phyloP scores from a whole-genome alignment of 2,113 vertebrate genomes.

The Zeus faber region DNA sequence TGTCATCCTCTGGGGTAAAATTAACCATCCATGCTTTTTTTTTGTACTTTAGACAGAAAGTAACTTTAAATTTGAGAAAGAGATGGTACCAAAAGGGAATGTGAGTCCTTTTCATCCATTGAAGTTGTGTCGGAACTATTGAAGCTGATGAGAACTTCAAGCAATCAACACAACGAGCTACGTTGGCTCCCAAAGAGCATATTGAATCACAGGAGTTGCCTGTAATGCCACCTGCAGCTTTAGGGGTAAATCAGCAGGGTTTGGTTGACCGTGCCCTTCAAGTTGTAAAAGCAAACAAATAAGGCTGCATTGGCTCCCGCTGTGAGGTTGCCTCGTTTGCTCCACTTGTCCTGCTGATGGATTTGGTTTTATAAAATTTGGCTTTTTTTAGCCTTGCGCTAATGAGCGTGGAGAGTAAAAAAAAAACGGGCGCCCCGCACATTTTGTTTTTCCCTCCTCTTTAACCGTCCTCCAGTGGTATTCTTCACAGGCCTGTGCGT shows the following conservation, averaged over 20 bases:
- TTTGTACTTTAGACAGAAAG: too few species aligned
- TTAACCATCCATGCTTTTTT: too few species aligned
- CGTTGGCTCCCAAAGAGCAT: conserved; percentile 25
- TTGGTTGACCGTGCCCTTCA: conserved; percentile 69
- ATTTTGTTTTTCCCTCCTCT: conserved; percentile 45
- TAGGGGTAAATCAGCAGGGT: conserved; percentile 41
- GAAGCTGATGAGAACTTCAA: not conserved
- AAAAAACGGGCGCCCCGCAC: conserved; percentile 32
- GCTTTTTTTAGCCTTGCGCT: conserved; percentile 73
- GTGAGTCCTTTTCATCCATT: not conserved
- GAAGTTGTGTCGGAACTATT: too few species aligned
- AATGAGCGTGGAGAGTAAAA: conserved; percentile 56
- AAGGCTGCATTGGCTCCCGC: conserved; percentile 51
- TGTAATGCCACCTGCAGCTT: conserved; percentile 32
- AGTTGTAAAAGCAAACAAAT: conserved; percentile 71
- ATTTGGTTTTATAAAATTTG: conserved; percentile 70
- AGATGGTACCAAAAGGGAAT: too few species aligned
- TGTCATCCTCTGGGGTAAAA: too few species aligned
- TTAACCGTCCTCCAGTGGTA: conserved; percentile 48
- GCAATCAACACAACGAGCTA: too few species aligned
- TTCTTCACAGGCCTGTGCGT: conserved; percentile 62
- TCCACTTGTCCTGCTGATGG: conserved; percentile 79
- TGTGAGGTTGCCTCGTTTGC: conserved; percentile 71
- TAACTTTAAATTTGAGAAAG: too few species aligned
- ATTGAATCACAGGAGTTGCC: not conserved